Conservation (phyloP, 2,888 invertebrate genomes). For the Spodoptera exigua region DNA sequence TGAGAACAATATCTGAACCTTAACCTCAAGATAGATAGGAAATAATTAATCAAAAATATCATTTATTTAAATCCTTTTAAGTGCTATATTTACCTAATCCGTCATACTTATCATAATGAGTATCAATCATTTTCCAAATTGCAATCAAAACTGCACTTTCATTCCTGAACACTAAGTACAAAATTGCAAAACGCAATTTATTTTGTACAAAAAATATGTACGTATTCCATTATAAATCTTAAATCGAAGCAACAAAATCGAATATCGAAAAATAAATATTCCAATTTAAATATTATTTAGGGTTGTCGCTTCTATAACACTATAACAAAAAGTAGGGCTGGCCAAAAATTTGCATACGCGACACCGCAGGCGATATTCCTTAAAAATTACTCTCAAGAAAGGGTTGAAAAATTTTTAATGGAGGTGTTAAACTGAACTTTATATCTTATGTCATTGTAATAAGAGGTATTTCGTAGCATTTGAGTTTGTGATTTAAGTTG, state of each 20-base stretch:
- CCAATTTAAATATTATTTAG: conserved; percentile 29
- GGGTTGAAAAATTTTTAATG: conserved; percentile 53
- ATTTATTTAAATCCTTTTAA: conserved; percentile 54
- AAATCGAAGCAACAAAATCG: conserved; percentile 25
- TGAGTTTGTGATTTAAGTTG: conserved; percentile 7
- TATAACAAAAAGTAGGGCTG: conserved; percentile 57
- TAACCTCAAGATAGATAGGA: conserved; percentile 66
- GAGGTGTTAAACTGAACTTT: conserved; percentile 30
- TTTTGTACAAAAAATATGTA: neutral
- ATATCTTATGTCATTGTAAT: conserved; percentile 33
- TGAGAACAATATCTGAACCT: conserved; percentile 64
- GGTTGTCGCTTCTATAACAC: conserved; percentile 22
- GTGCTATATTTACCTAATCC: conserved; percentile 77
- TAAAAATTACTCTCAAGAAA: conserved; percentile 62
- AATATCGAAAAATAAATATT: conserved; percentile 30
- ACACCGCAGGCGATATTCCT: conserved; percentile 73
- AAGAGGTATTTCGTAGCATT: conserved; percentile 43
- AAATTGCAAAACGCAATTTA: neutral
- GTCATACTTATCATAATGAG: conserved; percentile 65
- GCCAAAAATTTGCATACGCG: conserved; percentile 76
- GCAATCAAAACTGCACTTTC: conserved; percentile 24
- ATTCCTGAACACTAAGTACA: neutral
- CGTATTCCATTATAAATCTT: conserved; percentile 11
- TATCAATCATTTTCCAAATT: conserved; percentile 37
- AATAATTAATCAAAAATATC: conserved; percentile 78